Evolutionary conservation across 2,113 vertebrate genomes (phyloP), one percentile per base, ranked within the genome.

Genomic region (Salvelinus namaycush): DNA sequence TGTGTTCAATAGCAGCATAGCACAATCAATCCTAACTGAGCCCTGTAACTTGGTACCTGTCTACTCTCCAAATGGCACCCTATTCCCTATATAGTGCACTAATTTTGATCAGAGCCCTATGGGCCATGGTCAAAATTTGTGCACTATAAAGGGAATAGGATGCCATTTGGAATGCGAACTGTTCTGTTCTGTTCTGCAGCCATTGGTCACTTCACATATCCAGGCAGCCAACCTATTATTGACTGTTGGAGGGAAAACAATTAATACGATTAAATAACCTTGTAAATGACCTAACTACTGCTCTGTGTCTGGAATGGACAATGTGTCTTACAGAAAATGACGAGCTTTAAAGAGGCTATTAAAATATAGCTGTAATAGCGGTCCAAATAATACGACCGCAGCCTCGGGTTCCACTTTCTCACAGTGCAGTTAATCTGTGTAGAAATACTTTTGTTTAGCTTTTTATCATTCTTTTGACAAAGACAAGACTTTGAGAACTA

Each of bases 271-370:
- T 51, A 77, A 71, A 44, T 44, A 72, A 34, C 68, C 70, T 78
- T 79, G 67, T 83, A 72, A 83, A 57, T 83, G 79, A 87, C 66
- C 76, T 75, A 75, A 82, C 77, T 72, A 70, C 62, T 65, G 49
- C 14, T 14, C 4, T 20, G 39, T 44, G 44, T 48, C 54, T 5
- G 16, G 31, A 70, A 8, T n/a, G 66, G 27, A 67, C 65, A 29
- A 6, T 1, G 54, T 64, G 20, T 68, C 70, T 75, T 22, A 16
- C 24, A 57, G 62, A 70, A 68, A 73, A 67, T 14, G 3, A 18
- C 49, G 14, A 16, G 1, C 49, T 18, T 54, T 54, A 44, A 2
- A 5, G 49, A 54, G 49, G 49, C 49, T 29, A 31, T 57, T n/a
- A 31, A 16, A 29, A 9, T 18, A 29, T 4, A 16, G 65, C 65